Conservation (phyloP, 2,888 invertebrate species). For the Diarsia rubi region DNA sequence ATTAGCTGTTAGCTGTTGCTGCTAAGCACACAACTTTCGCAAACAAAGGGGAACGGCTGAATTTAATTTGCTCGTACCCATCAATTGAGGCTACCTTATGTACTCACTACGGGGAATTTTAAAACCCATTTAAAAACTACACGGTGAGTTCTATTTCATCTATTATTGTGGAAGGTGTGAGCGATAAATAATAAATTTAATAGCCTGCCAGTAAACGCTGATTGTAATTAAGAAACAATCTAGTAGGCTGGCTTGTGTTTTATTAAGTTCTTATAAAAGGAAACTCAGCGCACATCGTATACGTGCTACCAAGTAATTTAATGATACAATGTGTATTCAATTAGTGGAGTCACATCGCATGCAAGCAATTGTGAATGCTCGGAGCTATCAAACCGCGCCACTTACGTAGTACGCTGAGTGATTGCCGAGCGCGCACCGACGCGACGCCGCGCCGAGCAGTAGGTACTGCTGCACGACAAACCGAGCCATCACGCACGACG, state of each 20-base stretch:
- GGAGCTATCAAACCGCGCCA: slow-evolving; percentile 63
- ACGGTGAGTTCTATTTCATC: slow-evolving; percentile 29
- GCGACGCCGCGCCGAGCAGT: slow-evolving; percentile 39
- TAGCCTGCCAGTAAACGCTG: slow-evolving; percentile 43
- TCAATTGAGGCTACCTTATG: slow-evolving; percentile 47
- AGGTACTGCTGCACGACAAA: slow-evolving; percentile 68
- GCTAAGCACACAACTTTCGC: slow-evolving; percentile 49
- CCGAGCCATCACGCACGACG: slow-evolving; percentile 77
- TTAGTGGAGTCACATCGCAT: slow-evolving; percentile 68
- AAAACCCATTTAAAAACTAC: slow-evolving; percentile 8
- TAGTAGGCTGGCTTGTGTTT: slow-evolving; percentile 27
- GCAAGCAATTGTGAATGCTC: slow-evolving; percentile 69
- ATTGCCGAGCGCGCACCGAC: slow-evolving; percentile 50
- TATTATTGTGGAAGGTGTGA: slow-evolving; percentile 35
- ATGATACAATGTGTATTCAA: slow-evolving; percentile 67
- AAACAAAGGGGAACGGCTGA: slow-evolving; percentile 59
- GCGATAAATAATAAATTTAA: slow-evolving; percentile 49
- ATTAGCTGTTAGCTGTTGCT: slow-evolving; percentile 50
- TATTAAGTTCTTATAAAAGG: slow-evolving; percentile 49
- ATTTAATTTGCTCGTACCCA: slow-evolving; percentile 43
- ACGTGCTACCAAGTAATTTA: slow-evolving; percentile 58
- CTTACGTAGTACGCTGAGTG: slow-evolving; percentile 52
- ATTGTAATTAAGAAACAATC: slow-evolving; percentile 53
- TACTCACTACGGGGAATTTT: slow-evolving; percentile 14
- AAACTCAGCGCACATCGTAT: slow-evolving; percentile 35